Base-by-base conservation (phyloP, 30 jellyfish, hydroid and myxozoan species). In the Pelagia noctiluca region DNA sequence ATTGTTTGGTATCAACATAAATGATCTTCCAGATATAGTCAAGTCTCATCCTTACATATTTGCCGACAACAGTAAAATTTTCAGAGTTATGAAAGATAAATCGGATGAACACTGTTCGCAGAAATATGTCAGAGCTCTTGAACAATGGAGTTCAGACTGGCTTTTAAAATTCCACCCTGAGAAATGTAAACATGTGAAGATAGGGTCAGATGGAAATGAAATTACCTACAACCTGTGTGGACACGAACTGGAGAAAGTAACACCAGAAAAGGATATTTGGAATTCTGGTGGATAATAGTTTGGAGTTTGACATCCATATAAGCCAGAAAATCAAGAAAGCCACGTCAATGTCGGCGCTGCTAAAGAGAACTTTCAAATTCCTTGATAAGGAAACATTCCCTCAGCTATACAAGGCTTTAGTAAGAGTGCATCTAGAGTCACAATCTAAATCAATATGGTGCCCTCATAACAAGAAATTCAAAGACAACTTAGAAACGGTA, bases 381-480 rank as follows among this genome's bases (percentile, higher is more conserved):
- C 26, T 52, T 25, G 68, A 52, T 52, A 52, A 52, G 68, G 68
- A 52, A 52, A 52, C 68, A 52, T 52, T 52, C 68, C 68, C 68
- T 52, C 68, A 19, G 68, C 28, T 52, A 52, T 52, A 8, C 68
- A 52, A 52, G 68, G 68, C 68, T 52, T 52, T 52, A 52, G 12
- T 52, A 52, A 52, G 68, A 52, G 68, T 19, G 68, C 68, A 52
- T 52, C 68, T 19, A 8, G 68, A 52, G 68, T 8, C 68, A 52
- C 68, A 52, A 30, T 52, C 68, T n/a, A n/a, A n/a, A 52, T 34
- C 54, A 49, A 10, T 26, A 18, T 62, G 42, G 50, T 4, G 25
- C 94, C 12, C 37, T 50, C 77, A 11, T 63, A 63, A 34, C 22
- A 52, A 52, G 68, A 52, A 4, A 52, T 52, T 10, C 26, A 52